Evolutionary conservation across 2,888 invertebrate genomes (phyloP).

Genomic region (Lithophane leautieri): DNA sequence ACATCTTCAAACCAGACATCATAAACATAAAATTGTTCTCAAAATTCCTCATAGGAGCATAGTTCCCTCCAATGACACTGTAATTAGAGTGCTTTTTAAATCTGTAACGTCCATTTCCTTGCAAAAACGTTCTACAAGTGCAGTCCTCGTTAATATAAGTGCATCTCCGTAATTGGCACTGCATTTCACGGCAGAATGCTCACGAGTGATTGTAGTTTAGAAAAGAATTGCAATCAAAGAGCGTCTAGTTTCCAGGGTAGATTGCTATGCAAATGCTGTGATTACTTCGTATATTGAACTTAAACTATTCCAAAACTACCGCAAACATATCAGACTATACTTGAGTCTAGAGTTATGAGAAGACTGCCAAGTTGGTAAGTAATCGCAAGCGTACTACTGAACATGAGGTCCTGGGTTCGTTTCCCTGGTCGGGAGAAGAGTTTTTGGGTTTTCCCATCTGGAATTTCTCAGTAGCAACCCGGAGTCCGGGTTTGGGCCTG

Average conservation of each 20-base stretch:
- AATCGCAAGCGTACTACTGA: neutral
- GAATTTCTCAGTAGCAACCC: neutral
- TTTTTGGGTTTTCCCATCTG: too few species aligned
- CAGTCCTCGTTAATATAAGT: conserved; percentile 58
- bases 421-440: too few species aligned
- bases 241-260: conserved; percentile 22
- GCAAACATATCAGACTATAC: conserved; percentile 15
- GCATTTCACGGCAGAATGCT: conserved; percentile 60
- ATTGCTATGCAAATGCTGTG: conserved; percentile 58
- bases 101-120: conserved; percentile 33
- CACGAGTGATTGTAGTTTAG: conserved; percentile 60
- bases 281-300: conserved; percentile 52
- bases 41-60: neutral
- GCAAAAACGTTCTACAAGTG: conserved; percentile 31
- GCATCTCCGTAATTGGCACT: conserved; percentile 66
- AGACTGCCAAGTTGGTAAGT: neutral
- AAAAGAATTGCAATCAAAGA: conserved; percentile 65
- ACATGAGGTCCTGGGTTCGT: too few species aligned
- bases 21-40: neutral
- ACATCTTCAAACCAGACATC: neutral
- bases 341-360: conserved; percentile 8
- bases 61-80: conserved; percentile 11
- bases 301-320: conserved; percentile 29
- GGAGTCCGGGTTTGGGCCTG: neutral
- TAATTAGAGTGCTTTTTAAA: conserved; percentile 52